Evolutionary conservation across 2,113 vertebrate genomes (phyloP), one percentile per base, ranked within the genome.

Genomic region (Nothoprocta pentlandii): DNA sequence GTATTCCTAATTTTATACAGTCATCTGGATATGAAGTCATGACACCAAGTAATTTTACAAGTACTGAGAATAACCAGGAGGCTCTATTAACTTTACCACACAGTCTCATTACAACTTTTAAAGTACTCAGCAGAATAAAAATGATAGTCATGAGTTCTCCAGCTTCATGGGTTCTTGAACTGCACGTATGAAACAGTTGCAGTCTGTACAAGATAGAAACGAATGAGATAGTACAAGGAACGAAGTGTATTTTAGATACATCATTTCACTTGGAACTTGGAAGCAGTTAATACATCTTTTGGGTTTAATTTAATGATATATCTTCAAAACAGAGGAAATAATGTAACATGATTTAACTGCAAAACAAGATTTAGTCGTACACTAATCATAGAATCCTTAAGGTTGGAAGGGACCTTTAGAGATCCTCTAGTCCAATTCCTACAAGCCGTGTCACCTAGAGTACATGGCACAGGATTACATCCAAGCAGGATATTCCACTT

Each of bases 11-110:
- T 94, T 95, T 93, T 54, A 82, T 61, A 7, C 30, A 46, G 63
- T 91, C 91, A 70, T 88, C 85, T 94, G 94, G 64, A 61, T 85
- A 90, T 75, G 85, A 93, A 94, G 85, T 91, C 79, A 94, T 44
- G 56, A 94, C 85, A 96, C 42, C 67, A 42, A 91, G 59, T 78
- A 56, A 83, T 62, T 83, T 94, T 83, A 85, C 64, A 85, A 91
- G 64, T 53, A 36, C 75, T 80, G 90, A 96, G 82, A 91, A 94
- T 88, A 94, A 93, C 71, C 93, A 95, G 90, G 91, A 94, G 76
- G 68, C 25, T 92, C 62, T 61, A 80, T 94, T 96, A 94, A 88
- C 71, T 51, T 80, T 5, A 91, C 91, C 91, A 87, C 80, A 92
- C 75, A 74, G 79, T 11, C 87, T 95, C 91, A 94, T 85, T 95